Evolutionary conservation across 2,113 vertebrate species (phyloP), one percentile per base, ranked within the genome.

Genomic region (Phodopus roborovskii): DNA sequence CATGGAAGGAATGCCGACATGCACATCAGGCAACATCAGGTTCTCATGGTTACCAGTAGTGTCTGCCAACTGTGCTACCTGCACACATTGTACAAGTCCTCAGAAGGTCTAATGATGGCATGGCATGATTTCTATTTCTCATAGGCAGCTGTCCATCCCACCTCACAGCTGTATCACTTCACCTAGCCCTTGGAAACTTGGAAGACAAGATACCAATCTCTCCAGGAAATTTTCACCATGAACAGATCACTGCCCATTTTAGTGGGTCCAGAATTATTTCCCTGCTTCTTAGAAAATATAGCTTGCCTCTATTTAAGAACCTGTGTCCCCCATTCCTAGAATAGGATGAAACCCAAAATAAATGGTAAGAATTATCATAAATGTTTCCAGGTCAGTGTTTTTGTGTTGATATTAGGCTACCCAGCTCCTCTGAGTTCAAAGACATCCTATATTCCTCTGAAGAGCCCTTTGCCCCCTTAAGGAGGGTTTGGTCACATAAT

Each of bases 221-320:
- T 42, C 50, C 22, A n/a, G 4, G 56, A 74, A 19, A 11, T 26
- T 26, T 28, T 62, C 75, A 20, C 39, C 12, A 30, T 24, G 30
- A 94, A 16, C 73, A 86, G 73, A 96, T 89, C 45, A 92, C 81
- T 87, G n/a, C 11, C 66, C 20, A 73, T 9, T 50, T 86, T 19
- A 45, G 7, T 53, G 19, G 50, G n/a, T n/a, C n/a, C 10, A 89
- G 89, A 94, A 74, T 39, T 10, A 50, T 86, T 82, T 84, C 17
- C 20, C 58, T 30, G 10, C n/a, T 93, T 13, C 0, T 74, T 74
- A 79, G 22, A 90, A 90, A 90, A 87, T 85, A 58, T 16, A 28
- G 30, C 42, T 87, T 74, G 53, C 93, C 60, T 88, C 24, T 10
- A 50, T 53, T 36, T 90, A 22, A 36, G 82, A 56, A 78, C 9